Evolutionary conservation across 2,888 invertebrate genomes (phyloP).

Genomic region (Gastrophysa polygoni): DNA sequence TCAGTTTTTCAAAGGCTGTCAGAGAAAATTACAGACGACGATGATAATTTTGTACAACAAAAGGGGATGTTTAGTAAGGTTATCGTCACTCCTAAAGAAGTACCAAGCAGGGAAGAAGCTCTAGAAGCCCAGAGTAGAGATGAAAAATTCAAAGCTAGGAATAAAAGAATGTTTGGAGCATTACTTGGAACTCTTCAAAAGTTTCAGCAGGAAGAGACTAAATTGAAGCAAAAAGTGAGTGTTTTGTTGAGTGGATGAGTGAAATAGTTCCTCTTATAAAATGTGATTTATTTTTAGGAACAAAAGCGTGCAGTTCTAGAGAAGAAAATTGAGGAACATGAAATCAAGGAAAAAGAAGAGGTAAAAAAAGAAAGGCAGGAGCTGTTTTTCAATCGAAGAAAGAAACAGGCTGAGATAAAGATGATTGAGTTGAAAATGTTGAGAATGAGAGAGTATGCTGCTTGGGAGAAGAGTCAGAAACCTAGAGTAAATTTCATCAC

Average conservation of each 20-base stretch:
- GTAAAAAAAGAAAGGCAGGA: conserved; percentile 82
- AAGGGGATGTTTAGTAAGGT: conserved; percentile 80
- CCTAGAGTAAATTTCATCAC: conserved; percentile 82
- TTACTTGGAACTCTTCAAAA: conserved; percentile 93
- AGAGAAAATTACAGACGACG: conserved; percentile 60
- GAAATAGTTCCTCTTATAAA: neutral
- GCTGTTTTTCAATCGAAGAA: conserved; percentile 82
- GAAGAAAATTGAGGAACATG: conserved; percentile 91
- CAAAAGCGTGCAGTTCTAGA: conserved; percentile 87
- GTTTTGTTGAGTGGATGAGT: neutral
- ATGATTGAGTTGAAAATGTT: conserved; percentile 90
- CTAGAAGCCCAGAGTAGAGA: conserved; percentile 81
- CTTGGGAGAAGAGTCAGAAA: conserved; percentile 83
- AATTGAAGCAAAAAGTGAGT: conserved; percentile 78
- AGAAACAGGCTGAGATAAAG: conserved; percentile 87
- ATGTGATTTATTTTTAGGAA: conserved; percentile 61
- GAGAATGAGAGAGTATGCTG: conserved; percentile 84
- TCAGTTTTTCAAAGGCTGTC: conserved; percentile 58
- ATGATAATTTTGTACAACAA: conserved; percentile 57
- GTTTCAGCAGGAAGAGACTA: conserved; percentile 93
- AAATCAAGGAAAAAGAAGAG: conserved; percentile 84
- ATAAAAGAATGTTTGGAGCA: conserved; percentile 95
- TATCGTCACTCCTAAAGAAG: conserved; percentile 75
- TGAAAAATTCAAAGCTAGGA: conserved; percentile 80
- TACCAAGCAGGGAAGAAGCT: conserved; percentile 84